Percentiles rank a stretch among this genome's conserved stretches.
These are phyloP conservation scores for Aphelenchoides bicaudatus DNA, from an alignment of 2,888 invertebrate genomes.

Conservation along the genomic window DNA sequence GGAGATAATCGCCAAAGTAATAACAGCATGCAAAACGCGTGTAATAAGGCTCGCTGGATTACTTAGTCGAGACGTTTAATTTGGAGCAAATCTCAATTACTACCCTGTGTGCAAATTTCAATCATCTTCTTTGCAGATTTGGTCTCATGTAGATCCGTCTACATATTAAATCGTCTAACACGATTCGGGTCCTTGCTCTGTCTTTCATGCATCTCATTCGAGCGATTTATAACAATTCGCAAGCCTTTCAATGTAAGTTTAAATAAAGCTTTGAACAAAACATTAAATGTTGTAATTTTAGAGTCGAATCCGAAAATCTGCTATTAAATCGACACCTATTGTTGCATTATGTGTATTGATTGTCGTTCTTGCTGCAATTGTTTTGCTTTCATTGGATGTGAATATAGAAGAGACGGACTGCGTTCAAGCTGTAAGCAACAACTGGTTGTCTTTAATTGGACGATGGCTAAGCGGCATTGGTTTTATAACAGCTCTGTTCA, in stretches of 20 bases:
- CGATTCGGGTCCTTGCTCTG: constrained; percentile 55
- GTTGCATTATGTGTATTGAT: constrained; percentile 43
- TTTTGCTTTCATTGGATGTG: constrained; percentile 33
- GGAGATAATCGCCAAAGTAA: too few relatives aligned
- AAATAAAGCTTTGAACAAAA: constrained; percentile 24
- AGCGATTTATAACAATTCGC: constrained; percentile 55
- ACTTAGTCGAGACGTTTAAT: too few relatives aligned
- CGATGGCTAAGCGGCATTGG: constrained; percentile 33
- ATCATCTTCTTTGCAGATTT: too few relatives aligned
- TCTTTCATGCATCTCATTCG: constrained; percentile 55
- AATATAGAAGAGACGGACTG: constrained; percentile 23
- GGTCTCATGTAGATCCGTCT: constrained; percentile 46
- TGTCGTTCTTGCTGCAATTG: constrained; percentile 42
- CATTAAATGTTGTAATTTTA: constrained; percentile 11
- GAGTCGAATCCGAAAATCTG: constrained; percentile 52
- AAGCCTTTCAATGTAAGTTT: constrained; percentile 55
- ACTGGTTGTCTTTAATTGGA: constrained; percentile 19
- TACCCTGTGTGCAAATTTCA: background rate
- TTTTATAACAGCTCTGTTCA: constrained; percentile 43
- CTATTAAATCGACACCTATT: constrained; percentile 51
- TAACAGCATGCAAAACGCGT: too few relatives aligned
- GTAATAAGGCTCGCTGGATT: too few relatives aligned
- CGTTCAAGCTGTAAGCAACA: constrained; percentile 1
- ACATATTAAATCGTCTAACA: constrained; percentile 49
- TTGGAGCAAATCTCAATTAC: too few relatives aligned